A percentile compares a stretch with the other conserved stretches of the same genome.
phyloP scores from a whole-genome alignment of 1,140 invertebrate species.

The Plectrocnemia conspersa region DNA sequence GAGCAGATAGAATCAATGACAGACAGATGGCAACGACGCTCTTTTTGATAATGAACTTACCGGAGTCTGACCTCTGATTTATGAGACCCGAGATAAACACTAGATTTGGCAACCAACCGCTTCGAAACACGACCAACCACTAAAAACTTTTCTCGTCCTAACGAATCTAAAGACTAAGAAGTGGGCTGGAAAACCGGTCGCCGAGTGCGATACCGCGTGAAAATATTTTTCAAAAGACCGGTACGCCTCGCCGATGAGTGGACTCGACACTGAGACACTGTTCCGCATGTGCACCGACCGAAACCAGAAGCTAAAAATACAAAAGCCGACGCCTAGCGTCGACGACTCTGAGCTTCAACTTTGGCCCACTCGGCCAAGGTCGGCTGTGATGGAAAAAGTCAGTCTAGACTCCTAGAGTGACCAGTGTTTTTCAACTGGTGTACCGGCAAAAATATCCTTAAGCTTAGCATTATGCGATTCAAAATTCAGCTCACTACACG shows the following conservation, averaged over 20 bases:
- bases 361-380: background rate
- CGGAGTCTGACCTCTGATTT: background rate
- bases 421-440: background rate
- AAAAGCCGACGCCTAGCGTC: background rate
- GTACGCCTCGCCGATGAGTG: too few relatives aligned
- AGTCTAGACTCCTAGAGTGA: background rate
- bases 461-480: background rate
- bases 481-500: background rate
- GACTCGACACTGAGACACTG: background rate
- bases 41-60: too few relatives aligned
- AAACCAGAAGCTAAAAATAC: background rate
- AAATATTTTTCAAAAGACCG: too few relatives aligned
- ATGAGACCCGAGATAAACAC: background rate
- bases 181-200: background rate
- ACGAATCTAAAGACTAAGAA: too few relatives aligned
- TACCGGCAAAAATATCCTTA: background rate
- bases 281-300: background rate
- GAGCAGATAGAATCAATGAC: too few relatives aligned
- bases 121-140: background rate
- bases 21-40: too few relatives aligned
- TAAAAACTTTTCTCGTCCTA: background rate
- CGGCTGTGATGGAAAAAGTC: background rate
- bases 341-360: background rate
- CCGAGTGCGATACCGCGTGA: background rate
- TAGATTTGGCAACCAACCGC: background rate